Conservation (phyloP, 2,888 invertebrate genomes). For the Caenorhabditis sp. region DNA sequence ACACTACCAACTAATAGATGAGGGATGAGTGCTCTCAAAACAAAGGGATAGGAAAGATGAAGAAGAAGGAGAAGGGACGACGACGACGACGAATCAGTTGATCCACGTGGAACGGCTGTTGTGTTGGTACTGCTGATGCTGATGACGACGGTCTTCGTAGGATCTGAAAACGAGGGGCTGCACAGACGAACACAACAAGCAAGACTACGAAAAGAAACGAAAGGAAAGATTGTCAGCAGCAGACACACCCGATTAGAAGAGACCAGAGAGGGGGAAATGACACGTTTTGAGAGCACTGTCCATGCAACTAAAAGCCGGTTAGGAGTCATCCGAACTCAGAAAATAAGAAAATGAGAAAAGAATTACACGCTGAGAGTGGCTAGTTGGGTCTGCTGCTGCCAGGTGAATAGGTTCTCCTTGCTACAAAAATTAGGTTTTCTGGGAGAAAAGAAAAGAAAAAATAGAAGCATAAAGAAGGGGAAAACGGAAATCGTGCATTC, state of each 20-base stretch:
- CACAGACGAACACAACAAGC: conserved; percentile 33
- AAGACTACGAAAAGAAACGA: conserved; percentile 26
- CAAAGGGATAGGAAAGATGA: conserved; percentile 35
- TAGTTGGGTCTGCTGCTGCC: conserved; percentile 71
- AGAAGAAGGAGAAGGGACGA: too few species aligned
- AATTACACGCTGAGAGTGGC: conserved; percentile 72
- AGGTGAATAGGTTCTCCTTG: conserved; percentile 74
- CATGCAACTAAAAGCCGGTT: conserved; percentile 43
- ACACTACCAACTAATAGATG: conserved; percentile 59
- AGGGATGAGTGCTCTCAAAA: conserved; percentile 59
- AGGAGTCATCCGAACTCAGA: conserved; percentile 16
- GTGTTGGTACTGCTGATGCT: conserved; percentile 32
- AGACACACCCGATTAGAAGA: conserved; percentile 39
- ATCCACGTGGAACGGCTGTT: conserved; percentile 53
- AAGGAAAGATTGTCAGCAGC: conserved; percentile 26
- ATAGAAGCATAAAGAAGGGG: conserved; percentile 8
- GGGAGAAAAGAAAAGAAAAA: neutral
- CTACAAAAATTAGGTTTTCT: conserved; percentile 60
- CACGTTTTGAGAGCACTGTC: conserved; percentile 50
- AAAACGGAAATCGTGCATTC: conserved; percentile 19
- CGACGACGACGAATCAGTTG: conserved; percentile 22
- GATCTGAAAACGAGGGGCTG: conserved; percentile 42
- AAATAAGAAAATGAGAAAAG: conserved; percentile 38
- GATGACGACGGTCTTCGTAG: conserved; percentile 29
- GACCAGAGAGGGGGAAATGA: neutral